phyloP scores from a whole-genome alignment of 2,888 invertebrate species.

The Atethmia centrago region DNA sequence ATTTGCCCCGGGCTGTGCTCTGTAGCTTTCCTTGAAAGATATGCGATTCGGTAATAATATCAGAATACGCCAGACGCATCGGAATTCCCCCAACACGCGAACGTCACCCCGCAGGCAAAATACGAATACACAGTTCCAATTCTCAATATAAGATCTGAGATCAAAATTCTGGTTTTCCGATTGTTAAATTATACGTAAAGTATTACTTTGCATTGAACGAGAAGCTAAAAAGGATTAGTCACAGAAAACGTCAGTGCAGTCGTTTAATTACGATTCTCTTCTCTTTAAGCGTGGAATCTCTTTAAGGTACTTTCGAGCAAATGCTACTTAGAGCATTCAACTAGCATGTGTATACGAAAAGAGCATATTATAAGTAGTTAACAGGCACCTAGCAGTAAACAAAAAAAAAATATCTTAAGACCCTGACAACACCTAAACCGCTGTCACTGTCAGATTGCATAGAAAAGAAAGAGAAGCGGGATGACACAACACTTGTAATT shows the following conservation, averaged over 20 bases:
- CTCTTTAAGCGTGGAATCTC: too few relatives aligned
- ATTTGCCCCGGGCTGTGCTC: conserved; percentile 1
- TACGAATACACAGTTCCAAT: conserved; percentile 37
- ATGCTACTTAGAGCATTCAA: too few relatives aligned
- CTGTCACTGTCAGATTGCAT: too few relatives aligned
- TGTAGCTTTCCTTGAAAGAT: conserved; percentile 40
- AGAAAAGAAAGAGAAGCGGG: too few relatives aligned
- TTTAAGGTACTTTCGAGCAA: too few relatives aligned
- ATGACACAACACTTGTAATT: too few relatives aligned
- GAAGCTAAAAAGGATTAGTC: conserved; percentile 7
- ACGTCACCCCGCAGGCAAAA: conserved; percentile 49
- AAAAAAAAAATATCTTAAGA: too few relatives aligned
- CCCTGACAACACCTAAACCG: too few relatives aligned
- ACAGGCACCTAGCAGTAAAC: too few relatives aligned
- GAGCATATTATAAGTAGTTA: too few relatives aligned
- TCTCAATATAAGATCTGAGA: conserved; percentile 9
- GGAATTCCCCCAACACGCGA: conserved; percentile 55
- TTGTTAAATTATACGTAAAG: conserved; percentile 16
- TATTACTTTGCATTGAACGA: conserved; percentile 4
- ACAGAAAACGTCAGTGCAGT: not conserved
- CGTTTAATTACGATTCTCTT: not conserved
- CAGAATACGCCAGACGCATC: conserved; percentile 36
- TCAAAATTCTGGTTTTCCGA: conserved; percentile 11
- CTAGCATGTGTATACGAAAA: too few relatives aligned
- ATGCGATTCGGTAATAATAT: conserved; percentile 46